These are phyloP conservation scores for Hippocampus abdominalis DNA, from an alignment of 2,113 vertebrate genomes.

Conservation along the genomic window DNA sequence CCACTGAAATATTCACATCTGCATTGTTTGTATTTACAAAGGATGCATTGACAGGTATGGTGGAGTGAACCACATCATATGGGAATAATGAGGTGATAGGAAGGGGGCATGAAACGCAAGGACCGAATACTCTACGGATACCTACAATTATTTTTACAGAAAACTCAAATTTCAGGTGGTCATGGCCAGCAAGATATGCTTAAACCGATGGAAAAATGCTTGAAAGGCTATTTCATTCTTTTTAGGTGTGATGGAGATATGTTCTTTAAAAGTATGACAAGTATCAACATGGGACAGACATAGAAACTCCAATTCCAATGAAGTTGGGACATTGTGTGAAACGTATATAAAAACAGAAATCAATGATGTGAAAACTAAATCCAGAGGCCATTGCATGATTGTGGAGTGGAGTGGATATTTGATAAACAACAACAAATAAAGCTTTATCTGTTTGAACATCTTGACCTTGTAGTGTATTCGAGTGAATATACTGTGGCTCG, in stretches of 20 bases:
- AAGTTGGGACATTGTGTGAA: too few relatives aligned
- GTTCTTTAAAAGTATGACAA: not conserved
- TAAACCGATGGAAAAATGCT: slow-evolving; percentile 46
- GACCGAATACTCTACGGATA: slow-evolving; percentile 1
- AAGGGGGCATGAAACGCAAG: not conserved
- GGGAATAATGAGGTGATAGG: not conserved
- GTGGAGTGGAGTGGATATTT: too few relatives aligned
- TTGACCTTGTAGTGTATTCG: too few relatives aligned
- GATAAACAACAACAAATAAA: too few relatives aligned
- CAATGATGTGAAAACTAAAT: too few relatives aligned
- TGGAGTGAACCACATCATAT: not conserved
- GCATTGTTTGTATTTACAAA: slow-evolving; percentile 19
- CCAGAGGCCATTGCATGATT: too few relatives aligned
- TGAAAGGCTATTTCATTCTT: not conserved
- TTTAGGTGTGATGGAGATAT: not conserved
- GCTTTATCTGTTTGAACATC: too few relatives aligned
- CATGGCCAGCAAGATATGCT: not conserved
- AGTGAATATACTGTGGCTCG: too few relatives aligned
- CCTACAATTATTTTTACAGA: slow-evolving; percentile 30
- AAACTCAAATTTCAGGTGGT: slow-evolving; percentile 42
- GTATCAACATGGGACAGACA: not conserved
- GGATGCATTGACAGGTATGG: slow-evolving; percentile 29
- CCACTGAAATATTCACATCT: not conserved
- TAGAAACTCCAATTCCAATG: too few relatives aligned
- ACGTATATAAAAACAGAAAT: too few relatives aligned